Conservation (phyloP, 2,797 vertebrate genomes). For the Mus caroli region DNA sequence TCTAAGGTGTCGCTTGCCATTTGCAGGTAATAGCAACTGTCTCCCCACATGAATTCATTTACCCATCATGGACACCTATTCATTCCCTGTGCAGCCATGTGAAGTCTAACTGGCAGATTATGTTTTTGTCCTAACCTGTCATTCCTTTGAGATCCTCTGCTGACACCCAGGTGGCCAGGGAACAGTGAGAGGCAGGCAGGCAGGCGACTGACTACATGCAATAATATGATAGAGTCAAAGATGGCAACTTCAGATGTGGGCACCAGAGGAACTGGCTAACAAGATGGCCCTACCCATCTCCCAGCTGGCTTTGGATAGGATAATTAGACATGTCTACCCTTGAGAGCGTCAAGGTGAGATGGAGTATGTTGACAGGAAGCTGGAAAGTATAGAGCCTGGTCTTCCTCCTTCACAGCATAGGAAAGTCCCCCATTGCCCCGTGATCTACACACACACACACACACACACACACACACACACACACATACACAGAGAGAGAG, state of each 20-base stretch:
- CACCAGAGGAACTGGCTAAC: constrained; percentile 1
- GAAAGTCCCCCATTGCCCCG: background rate
- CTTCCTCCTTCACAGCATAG: fast-evolving
- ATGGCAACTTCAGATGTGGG: background rate
- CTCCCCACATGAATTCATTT: constrained; percentile 46
- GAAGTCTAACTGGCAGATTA: constrained; percentile 60
- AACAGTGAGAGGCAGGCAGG: constrained; percentile 54
- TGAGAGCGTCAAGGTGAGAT: fast-evolving
- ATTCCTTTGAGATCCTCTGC: constrained; percentile 1
- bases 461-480: background rate
- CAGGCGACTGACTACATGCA: background rate
- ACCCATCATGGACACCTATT: constrained; percentile 30
- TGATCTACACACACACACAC: background rate
- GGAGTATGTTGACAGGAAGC: background rate
- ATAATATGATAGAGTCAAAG: constrained; percentile 37
- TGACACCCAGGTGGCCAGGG: constrained; percentile 25
- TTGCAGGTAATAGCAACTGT: constrained; percentile 69
- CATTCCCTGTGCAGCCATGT: constrained; percentile 3
- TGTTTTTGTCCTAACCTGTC: constrained; percentile 70
- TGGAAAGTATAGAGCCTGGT: background rate
- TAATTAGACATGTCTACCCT: background rate
- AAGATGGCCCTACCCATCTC: background rate
- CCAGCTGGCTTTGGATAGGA: fast-evolving
- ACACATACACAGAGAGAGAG: background rate
- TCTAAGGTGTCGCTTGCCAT: constrained; percentile 31